A percentile compares a stretch with the other conserved stretches of the same genome.
phyloP scores from a whole-genome alignment of 2,888 invertebrate species.

The Drosophila anomelani region DNA sequence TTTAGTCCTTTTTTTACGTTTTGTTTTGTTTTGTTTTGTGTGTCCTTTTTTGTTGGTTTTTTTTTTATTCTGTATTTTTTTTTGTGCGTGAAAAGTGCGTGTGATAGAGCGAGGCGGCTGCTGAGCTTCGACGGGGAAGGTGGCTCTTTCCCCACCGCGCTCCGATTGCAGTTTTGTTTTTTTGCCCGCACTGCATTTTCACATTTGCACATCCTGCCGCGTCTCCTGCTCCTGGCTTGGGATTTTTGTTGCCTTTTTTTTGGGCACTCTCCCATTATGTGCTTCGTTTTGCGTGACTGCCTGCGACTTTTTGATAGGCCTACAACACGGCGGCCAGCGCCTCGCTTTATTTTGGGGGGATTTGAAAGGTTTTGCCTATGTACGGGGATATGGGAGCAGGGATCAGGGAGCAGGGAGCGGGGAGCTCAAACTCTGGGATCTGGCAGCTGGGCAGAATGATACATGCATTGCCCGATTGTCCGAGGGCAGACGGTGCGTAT shows the following conservation, averaged over 20 bases:
- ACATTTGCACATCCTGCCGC: constrained; percentile 34
- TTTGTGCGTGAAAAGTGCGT: constrained; percentile 54
- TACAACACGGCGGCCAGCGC: constrained; percentile 46
- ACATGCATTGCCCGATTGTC: constrained; percentile 37
- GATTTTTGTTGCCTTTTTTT: constrained; percentile 48
- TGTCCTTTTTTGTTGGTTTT: constrained; percentile 17
- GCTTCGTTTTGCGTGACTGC: constrained; percentile 57
- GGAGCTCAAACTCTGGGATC: no score
- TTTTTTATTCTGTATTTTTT: constrained; percentile 39
- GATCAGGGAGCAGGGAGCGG: not conserved
- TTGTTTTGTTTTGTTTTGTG: constrained; percentile 49
- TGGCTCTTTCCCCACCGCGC: not conserved
- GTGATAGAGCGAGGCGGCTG: constrained; percentile 68
- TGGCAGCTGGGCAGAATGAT: constrained; percentile 19
- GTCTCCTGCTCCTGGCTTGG: constrained; percentile 10
- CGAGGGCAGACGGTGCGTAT: constrained; percentile 57
- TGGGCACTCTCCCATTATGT: constrained; percentile 71
- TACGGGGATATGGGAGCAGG: constrained; percentile 10
- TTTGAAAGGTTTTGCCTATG: constrained; percentile 76
- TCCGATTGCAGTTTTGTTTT: constrained; percentile 3
- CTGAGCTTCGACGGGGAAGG: constrained; percentile 13
- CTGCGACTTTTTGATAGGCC: constrained; percentile 76
- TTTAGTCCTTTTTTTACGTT: constrained; percentile 30
- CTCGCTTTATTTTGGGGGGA: constrained; percentile 62
- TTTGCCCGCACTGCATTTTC: constrained; percentile 10